phyloP scores from a whole-genome alignment of 2,888 invertebrate genomes.

The Leptinotarsa tumamoca region DNA sequence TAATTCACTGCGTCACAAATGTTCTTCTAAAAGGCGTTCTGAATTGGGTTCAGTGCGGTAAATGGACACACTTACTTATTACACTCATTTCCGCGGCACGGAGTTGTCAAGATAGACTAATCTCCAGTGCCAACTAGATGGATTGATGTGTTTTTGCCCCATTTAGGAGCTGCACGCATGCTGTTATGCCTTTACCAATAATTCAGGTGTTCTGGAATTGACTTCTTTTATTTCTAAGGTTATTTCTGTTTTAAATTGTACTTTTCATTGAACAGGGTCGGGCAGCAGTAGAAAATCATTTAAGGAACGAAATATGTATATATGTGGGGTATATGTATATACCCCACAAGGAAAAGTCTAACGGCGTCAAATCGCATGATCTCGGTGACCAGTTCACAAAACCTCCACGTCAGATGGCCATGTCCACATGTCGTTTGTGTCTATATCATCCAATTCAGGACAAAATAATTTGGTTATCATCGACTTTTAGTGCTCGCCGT shows the following conservation, averaged over 20 bases:
- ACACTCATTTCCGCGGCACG: slow-evolving; percentile 56
- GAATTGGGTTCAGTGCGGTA: slow-evolving; percentile 1
- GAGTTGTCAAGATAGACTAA: slow-evolving; percentile 59
- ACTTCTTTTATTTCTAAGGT: background rate
- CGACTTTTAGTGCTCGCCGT: too few relatives aligned
- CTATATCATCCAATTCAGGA: too few relatives aligned
- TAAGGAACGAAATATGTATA: too few relatives aligned
- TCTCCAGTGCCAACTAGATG: slow-evolving; percentile 63
- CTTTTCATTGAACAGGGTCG: background rate
- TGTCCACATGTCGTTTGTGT: too few relatives aligned
- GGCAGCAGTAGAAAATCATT: background rate
- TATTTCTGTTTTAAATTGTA: background rate
- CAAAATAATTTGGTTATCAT: too few relatives aligned
- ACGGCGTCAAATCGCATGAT: too few relatives aligned
- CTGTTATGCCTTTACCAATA: slow-evolving; percentile 54
- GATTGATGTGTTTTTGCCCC: slow-evolving; percentile 62
- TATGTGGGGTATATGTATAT: too few relatives aligned
- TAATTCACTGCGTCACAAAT: background rate
- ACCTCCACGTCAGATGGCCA: too few relatives aligned
- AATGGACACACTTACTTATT: slow-evolving; percentile 31
- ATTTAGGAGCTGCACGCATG: slow-evolving; percentile 58
- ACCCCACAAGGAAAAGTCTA: too few relatives aligned
- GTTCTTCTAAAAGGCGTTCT: slow-evolving; percentile 1
- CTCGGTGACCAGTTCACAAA: too few relatives aligned
- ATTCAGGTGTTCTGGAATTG: slow-evolving; percentile 29